Evolutionary conservation across 2,113 vertebrate species (phyloP).

Genomic region (Numenius arquata): DNA sequence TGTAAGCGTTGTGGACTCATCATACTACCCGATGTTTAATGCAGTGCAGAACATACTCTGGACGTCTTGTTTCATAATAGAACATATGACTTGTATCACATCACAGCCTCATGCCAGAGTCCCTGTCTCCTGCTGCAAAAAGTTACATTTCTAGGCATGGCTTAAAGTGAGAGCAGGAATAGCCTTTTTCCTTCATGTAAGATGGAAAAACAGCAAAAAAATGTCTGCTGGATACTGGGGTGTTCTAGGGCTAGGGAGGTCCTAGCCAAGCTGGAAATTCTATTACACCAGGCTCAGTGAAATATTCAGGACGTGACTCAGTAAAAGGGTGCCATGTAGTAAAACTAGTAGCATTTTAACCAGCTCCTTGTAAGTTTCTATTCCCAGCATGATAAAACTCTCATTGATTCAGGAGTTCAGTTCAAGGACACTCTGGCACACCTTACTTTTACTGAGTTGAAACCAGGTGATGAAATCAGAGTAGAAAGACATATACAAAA

Average conservation of each 20-base stretch:
- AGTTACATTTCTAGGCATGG: not conserved
- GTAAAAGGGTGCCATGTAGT: not conserved
- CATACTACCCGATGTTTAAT: not conserved
- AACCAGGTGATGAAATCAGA: conserved; percentile 1
- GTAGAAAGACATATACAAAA: not conserved
- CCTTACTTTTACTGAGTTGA: not conserved
- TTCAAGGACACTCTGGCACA: not conserved
- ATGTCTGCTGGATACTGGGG: not conserved
- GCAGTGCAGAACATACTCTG: not conserved
- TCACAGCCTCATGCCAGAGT: not conserved
- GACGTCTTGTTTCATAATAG: not conserved
- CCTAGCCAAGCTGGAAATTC: conserved; percentile 16
- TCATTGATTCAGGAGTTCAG: conserved; percentile 38
- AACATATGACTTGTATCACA: not conserved
- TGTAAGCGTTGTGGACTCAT: not conserved
- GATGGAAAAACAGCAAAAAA: not conserved
- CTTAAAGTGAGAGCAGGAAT: not conserved
- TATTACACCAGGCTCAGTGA: not conserved
- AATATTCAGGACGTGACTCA: not conserved
- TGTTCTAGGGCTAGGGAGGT: not conserved
- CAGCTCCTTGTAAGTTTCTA: not conserved
- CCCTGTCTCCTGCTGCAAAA: not conserved
- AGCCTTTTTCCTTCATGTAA: not conserved
- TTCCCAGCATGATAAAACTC: not conserved
- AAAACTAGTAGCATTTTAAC: conserved; percentile 8